Evolutionary conservation across 2,113 vertebrate genomes (phyloP).

Genomic region (Anguilla japonica): DNA sequence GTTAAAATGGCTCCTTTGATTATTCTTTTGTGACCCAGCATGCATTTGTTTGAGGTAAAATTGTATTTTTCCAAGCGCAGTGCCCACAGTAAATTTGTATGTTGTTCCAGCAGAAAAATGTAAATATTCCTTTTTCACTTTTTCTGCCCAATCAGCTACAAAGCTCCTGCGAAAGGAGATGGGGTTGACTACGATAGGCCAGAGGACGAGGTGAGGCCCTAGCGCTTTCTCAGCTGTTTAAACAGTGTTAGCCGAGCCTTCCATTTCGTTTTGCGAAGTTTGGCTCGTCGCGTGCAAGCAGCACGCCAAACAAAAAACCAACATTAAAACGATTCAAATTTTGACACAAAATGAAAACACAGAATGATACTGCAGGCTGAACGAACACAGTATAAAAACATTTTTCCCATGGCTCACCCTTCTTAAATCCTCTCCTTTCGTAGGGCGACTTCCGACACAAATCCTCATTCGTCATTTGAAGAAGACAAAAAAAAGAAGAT

Average conservation of each 20-base stretch:
- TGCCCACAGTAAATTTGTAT: background rate
- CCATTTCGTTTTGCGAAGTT: background rate
- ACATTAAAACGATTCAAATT: background rate
- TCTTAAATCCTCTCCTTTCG: slow-evolving; percentile 33
- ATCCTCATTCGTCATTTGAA: slow-evolving; percentile 96
- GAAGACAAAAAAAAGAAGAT: slow-evolving; percentile 22
- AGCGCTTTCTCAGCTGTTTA: background rate
- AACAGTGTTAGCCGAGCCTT: background rate
- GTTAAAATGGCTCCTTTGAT: too few species aligned
- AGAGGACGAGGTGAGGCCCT: slow-evolving; percentile 84
- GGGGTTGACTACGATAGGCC: slow-evolving; percentile 92
- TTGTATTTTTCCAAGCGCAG: too few species aligned
- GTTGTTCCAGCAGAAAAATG: background rate
- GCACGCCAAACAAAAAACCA: background rate
- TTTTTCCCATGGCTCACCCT: background rate
- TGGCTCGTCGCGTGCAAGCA: background rate
- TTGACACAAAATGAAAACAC: background rate
- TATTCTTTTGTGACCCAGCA: background rate
- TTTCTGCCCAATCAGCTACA: slow-evolving; percentile 75
- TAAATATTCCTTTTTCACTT: slow-evolving; percentile 9
- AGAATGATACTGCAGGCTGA: background rate
- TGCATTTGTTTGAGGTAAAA: too few species aligned
- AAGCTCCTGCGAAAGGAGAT: slow-evolving; percentile 85
- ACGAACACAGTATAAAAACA: background rate
- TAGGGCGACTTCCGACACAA: slow-evolving; percentile 98